Percentiles rank a stretch among this genome's conserved stretches.
phyloP scores from a whole-genome alignment of 1,140 invertebrate genomes.

The Saccostrea cuccullata region DNA sequence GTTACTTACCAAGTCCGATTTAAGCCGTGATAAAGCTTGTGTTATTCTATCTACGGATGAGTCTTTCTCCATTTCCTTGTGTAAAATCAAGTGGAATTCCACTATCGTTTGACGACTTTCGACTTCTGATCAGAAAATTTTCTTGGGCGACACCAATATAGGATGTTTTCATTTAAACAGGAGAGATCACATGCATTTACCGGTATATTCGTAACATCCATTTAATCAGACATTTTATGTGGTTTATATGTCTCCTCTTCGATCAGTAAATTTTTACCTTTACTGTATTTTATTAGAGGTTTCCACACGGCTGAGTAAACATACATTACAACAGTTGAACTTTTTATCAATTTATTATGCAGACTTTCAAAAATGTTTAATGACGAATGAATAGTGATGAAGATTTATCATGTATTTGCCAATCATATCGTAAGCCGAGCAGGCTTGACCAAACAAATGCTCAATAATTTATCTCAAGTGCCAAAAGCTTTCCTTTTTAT shows the following conservation, averaged over 20 bases:
- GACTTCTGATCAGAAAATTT: neutral
- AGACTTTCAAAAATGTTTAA: constrained; percentile 1
- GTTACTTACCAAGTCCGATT: constrained; percentile 27
- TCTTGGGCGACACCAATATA: neutral
- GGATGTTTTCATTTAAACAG: constrained; percentile 5
- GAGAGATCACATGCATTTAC: constrained; percentile 19
- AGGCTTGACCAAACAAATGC: neutral
- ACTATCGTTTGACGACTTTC: neutral
- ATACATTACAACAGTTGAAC: neutral
- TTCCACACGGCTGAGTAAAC: constrained; percentile 13
- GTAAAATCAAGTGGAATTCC: neutral
- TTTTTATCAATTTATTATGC: constrained; percentile 4
- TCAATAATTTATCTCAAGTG: constrained; percentile 21
- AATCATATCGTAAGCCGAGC: neutral
- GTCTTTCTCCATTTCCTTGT: neutral
- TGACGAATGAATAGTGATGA: neutral
- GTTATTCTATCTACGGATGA: neutral
- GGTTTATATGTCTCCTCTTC: constrained; percentile 11
- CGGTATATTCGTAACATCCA: constrained; percentile 16
- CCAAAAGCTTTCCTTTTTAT: constrained; percentile 14
- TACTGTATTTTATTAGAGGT: constrained; percentile 4
- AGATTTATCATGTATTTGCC: neutral
- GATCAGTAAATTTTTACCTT: constrained; percentile 28
- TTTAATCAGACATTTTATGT: constrained; percentile 1
- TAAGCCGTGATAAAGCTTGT: constrained; percentile 9